Percentiles rank a stretch among this genome's conserved stretches.
Conservation (phyloP, 2,113 vertebrate genomes). For the Atlantisia rogersi region DNA sequence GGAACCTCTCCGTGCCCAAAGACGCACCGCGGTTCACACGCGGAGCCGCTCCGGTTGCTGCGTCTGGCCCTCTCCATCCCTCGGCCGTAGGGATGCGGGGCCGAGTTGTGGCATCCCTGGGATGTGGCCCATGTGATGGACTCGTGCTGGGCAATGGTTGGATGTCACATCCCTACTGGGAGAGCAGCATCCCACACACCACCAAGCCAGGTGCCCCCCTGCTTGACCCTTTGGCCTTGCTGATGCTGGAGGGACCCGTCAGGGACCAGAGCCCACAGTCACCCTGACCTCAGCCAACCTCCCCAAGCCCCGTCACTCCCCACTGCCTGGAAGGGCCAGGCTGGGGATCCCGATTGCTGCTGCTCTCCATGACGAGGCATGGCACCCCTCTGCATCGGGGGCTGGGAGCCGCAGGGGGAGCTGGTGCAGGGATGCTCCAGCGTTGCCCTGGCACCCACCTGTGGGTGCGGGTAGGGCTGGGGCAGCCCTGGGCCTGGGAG, state of each 20-base stretch:
- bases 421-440: background rate
- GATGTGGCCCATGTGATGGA: background rate
- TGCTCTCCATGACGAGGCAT: fast-evolving
- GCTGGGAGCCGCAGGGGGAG: background rate
- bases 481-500: background rate
- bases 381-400: background rate
- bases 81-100: fast-evolving
- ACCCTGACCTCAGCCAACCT: slow-evolving; percentile 39
- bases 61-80: background rate
- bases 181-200: background rate
- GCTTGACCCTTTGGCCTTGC: fast-evolving
- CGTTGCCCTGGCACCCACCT: background rate
- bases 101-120: background rate
- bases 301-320: background rate
- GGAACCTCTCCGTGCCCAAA: background rate
- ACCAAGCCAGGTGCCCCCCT: background rate
- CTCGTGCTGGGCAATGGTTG: background rate
- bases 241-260: background rate
- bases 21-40: background rate
- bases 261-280: background rate
- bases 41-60: background rate
- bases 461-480: background rate
- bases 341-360: background rate
- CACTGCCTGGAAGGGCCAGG: background rate
- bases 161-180: background rate